Evolutionary conservation across 2,888 invertebrate species (phyloP), one percentile per base, ranked within the genome.

Genomic region (Protophormia terraenovae): DNA sequence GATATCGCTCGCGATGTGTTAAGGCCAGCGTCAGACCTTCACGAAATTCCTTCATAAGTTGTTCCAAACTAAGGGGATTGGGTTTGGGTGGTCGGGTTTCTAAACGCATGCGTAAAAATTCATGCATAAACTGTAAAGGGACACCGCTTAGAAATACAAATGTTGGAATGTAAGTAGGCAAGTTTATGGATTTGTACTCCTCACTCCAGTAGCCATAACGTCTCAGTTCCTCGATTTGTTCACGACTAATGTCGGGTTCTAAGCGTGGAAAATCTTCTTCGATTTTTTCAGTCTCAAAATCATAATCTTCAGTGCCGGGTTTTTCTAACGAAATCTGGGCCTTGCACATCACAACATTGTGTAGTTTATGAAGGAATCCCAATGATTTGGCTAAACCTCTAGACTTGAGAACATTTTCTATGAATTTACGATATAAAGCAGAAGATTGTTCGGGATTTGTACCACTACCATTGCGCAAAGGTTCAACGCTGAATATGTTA

Each of bases 81-180:
- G 98, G 98, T 67, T 96, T 95, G 24, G 95, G 94, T 0, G 97
- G 97, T 80, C 96, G 95, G 84, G 96, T 96, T 90, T 98, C 97
- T 47, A 98, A 93, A 55, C 98, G 93, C 94, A 98, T 95, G 83
- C 95, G 93, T 55, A 98, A 93, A 93, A 98, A 98, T 93, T 98
- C 98, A 90, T 98, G 97, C 86, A 98, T 96, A n/a, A 98, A 95
- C 92, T 98, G 97, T 89, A 99, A 93, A 27, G 97, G 97, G 71
- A 98, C 95, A 69, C 96, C 95, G 83, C 97, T 95, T 16, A 98
- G 94, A 92, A 98, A 97, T 72, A 98, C 94, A 93, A 97, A 98
- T 84, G 96, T 95, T 41, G 96, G 95, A 88, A 96, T 94, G 93
- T 97, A 98, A 2, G 97, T 96, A 0, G 98, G 98, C 87, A 98